Base-by-base conservation (phyloP, 2,888 invertebrate species). In the Trachelus stipa region DNA sequence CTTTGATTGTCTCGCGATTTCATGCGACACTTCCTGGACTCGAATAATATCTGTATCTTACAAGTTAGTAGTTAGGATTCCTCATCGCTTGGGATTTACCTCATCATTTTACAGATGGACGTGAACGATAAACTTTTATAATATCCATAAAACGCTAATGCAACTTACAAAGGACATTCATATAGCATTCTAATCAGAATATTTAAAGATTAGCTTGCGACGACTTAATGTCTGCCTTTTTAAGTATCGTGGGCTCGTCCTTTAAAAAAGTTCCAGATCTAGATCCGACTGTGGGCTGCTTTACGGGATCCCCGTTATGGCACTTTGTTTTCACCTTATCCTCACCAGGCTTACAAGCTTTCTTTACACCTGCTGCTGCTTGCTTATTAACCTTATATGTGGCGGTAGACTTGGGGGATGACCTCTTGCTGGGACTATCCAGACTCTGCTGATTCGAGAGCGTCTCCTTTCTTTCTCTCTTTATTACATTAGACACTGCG, bases 181-280 rank as follows among this genome's bases (percentile, higher is more conserved):
- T 56, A 56, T 56, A 56, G 56, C 56, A 56, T 56, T 56, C 23
- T 56, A 56, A 56, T 56, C 23, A 56, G n/a, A 74, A 34, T n/a
- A 11, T n/a, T 90, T 88, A 91, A 83, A 88, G 86, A 81, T 88
- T 88, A 76, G 90, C 88, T 79, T 89, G 88, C 73, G 89, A 87
- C 31, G 88, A 85, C 79, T 89, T 90, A 78, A 91, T 88, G 80
- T 92, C 91, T 23, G 90, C 86, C 76, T 92, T 93, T 77, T 93
- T 93, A 81, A 94, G 89, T 87, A 94, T 92, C 33, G 95, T 95
- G 0, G 96, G 95, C 89, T 96, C 95, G 83, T 96, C 96, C 89
- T 96, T 96, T 31, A 95, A 91, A 87, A 96, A 96, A 0, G 96
- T 96, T 31, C 95, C 95, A 0, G 96, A 96, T 73, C 96, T 93